Evolutionary conservation across 2,888 invertebrate genomes (phyloP), one percentile per base, ranked within the genome.

Genomic region (Hololepta plana): DNA sequence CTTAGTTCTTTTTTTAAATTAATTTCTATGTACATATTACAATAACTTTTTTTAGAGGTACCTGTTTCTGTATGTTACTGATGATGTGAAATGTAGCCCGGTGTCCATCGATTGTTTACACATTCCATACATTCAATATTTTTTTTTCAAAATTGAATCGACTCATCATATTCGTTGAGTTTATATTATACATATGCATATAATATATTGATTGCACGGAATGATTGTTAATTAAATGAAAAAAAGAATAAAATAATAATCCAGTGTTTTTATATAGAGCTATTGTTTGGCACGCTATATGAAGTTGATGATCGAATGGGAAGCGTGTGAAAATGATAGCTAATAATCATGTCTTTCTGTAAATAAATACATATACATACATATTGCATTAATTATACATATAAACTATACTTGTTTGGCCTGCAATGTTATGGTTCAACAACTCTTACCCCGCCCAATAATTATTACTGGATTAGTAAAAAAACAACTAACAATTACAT

Each of bases 391-490:
- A 41, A 45, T 45, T 46, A 47, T 43, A 43, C 40, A 44, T 36
- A 43, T 46, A 41, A 44, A n/a, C n/a, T n/a, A n/a, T n/a, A n/a
- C n/a, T 43, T 49, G 46, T 46, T 47, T 49, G 47, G 47, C 46
- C 50, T 50, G 49, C 49, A 47, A 48, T 49, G 47, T 51, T 51
- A 49, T 51, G 49, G 51, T 51, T 49, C 43, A 49, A 51, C 48
- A 44, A n/a, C n/a, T 41, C 47, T 44, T 49, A 37, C 38, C 45
- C 49, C 49, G 46, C 46, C 47, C 45, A 49, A 49, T 50, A 51
- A n/a, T n/a, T n/a, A 50, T 49, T 49, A 51, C 47, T 50, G 49
- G 48, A 50, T 46, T 51, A 49, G 47, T 39, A 39, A 7, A 24
- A 7, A 13, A 8, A n/a, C n/a, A n/a, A n/a, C n/a, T n/a, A n/a